phyloP scores from a whole-genome alignment of 1,140 invertebrate species.

The Cyphomyrmex costatus region DNA sequence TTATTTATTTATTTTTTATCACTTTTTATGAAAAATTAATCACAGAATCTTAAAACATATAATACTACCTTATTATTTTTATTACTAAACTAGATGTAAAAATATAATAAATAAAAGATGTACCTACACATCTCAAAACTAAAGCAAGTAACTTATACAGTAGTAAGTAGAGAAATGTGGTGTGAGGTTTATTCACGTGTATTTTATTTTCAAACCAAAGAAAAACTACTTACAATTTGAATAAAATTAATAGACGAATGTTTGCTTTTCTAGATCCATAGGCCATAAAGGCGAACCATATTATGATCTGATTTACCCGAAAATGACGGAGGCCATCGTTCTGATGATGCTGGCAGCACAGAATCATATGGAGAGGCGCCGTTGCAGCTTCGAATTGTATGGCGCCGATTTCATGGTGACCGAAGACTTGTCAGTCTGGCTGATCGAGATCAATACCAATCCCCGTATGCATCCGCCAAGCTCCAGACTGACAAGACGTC shows the following conservation, averaged over 20 bases:
- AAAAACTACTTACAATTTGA: neutral
- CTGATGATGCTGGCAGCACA: constrained; percentile 93
- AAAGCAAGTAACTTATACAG: neutral
- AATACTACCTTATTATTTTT: neutral
- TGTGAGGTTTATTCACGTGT: neutral
- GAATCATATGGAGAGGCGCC: constrained; percentile 91
- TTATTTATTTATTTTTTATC: neutral
- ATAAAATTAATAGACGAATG: neutral
- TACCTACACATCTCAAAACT: neutral
- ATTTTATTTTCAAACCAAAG: neutral
- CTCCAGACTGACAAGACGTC: constrained; percentile 93
- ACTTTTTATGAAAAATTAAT: constrained; percentile 2
- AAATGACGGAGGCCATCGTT: constrained; percentile 94
- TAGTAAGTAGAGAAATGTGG: neutral
- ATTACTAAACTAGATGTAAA: neutral
- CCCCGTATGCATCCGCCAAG: constrained; percentile 93
- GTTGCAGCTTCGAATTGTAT: constrained; percentile 95
- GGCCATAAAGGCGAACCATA: constrained; percentile 86
- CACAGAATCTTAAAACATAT: neutral
- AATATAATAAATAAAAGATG: neutral
- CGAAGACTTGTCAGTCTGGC: constrained; percentile 94
- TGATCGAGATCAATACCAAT: constrained; percentile 97
- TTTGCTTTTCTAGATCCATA: constrained; percentile 27
- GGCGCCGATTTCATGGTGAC: constrained; percentile 97
- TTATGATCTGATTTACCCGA: constrained; percentile 92